Evolutionary conservation across 1,140 invertebrate species (phyloP), one percentile per base, ranked within the genome.

Genomic region (Cyrtorhinus lividipennis): DNA sequence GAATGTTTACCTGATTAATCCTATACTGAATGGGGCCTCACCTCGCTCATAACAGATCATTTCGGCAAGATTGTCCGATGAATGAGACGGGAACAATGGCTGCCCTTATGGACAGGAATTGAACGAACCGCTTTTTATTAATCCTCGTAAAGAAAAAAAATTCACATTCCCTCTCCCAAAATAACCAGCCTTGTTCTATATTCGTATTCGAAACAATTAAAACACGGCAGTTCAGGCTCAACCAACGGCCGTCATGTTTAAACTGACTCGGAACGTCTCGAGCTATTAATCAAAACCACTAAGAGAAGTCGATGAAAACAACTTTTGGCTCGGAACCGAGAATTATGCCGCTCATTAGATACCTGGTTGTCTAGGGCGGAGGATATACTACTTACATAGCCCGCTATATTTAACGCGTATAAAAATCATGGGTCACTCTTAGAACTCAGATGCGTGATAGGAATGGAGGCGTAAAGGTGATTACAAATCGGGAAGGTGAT

Each of bases 281-380:
- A 22, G 10, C 48, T 13, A 20, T 53, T 53, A 10, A 53, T 53
- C 48, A 53, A 53, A 12, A 53, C 5, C 48, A 5, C 8, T 22
- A 10, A 53, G 12, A 22, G 20, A 8, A 53, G 48, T 53, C 48
- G 48, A 53, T 53, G 48, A 53, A 53, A 53, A 53, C 48, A 53
- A 53, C 48, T 53, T 53, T 22, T 53, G 48, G 48, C 8, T 10
- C 10, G 5, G 48, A 10, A 5, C 48, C 48, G 18, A 20, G 48
- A 53, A 53, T 53, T 53, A 53, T 53, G 48, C 48, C 48, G 48
- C 48, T 53, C 48, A 53, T 53, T 53, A 53, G 20, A 53, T 53
- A 53, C 10, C 10, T 20, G 48, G 12, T 12, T 15, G 48, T 53
- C 48, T 12, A 53, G 48, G 48, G 48, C 48, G 5, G 8, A 3